Evolutionary conservation across 1,140 invertebrate species (phyloP), one percentile per base, ranked within the genome.

Genomic region (Trachymyrmex cornetzi): DNA sequence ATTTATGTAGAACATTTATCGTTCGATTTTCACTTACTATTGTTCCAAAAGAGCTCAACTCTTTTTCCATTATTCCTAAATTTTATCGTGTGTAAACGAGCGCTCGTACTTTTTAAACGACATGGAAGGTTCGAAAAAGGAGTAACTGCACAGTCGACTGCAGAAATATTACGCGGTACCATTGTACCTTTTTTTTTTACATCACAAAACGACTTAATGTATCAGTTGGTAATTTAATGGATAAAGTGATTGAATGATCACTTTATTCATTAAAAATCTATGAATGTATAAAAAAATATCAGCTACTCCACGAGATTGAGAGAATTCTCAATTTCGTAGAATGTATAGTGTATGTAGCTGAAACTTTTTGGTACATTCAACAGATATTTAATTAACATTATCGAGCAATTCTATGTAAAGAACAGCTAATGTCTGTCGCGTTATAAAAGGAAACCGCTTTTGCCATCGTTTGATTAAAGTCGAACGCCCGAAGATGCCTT

Each of bases 311-410:
- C 11, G 38, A 44, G 38, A 44, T 44, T 44, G 9, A 11, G 38
- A 44, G 2, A 44, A 9, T 44, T 44, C 9, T 44, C 38, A 6
- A 38, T 5, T 38, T 44, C 3, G 16, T 71, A 19, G n/a, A 69
- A 9, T 24, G n/a, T 57, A 27, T 67, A 48, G n/a, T 38, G 11
- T 48, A 24, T 14, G 6, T 34, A 24, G 14, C n/a, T 22, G 14
- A 11, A 38, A 75, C 50, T 84, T 84, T 75, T 74, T 14, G 53
- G 27, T 22, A 22, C n/a, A 16, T 44, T 75, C 24, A 44, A 63
- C n/a, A 66, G 67, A 50, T 84, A 84, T 75, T 84, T 84, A 74
- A 84, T 75, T 84, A 84, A 74, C 24, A 30, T 61, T 84, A 84
- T 67, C 48, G 77, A 38, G 48, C 30, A 67, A 80, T 82, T 82